Evolutionary conservation across 2,113 vertebrate species (phyloP).

Genomic region (Sebastes fasciatus): DNA sequence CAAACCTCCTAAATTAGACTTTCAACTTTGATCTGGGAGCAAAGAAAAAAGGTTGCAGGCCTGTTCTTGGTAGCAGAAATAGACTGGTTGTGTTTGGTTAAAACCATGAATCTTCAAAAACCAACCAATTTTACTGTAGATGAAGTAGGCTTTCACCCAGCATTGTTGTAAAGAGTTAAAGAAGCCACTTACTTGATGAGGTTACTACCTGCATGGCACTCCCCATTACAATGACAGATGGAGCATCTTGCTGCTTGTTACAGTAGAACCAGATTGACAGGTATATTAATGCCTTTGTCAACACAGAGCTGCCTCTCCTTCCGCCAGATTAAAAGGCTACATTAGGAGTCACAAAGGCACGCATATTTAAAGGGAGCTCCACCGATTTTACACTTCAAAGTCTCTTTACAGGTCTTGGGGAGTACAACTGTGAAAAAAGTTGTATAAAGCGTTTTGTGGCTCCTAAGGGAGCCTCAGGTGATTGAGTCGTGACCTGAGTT

Average conservation of each 20-base stretch:
- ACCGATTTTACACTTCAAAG: neutral
- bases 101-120: neutral
- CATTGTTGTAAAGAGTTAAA: slow-evolving; percentile 1
- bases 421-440: neutral
- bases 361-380: neutral
- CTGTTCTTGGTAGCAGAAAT: slow-evolving; percentile 1
- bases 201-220: slow-evolving; percentile 19
- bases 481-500: neutral
- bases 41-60: neutral
- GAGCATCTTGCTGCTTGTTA: slow-evolving; percentile 16
- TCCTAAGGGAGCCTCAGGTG: neutral
- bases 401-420: neutral
- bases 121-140: neutral
- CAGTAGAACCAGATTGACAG: slow-evolving; percentile 58
- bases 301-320: neutral
- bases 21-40: neutral
- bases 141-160: neutral
- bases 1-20: neutral
- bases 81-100: neutral
- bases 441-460: neutral
- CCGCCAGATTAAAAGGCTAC: neutral
- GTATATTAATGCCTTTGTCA: slow-evolving; percentile 39
- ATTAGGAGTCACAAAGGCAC: neutral
- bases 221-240: neutral
- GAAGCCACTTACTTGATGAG: neutral